These are phyloP conservation scores for Hipposideros armiger DNA, from an alignment of 2,113 vertebrate genomes.

Conservation along the genomic window DNA sequence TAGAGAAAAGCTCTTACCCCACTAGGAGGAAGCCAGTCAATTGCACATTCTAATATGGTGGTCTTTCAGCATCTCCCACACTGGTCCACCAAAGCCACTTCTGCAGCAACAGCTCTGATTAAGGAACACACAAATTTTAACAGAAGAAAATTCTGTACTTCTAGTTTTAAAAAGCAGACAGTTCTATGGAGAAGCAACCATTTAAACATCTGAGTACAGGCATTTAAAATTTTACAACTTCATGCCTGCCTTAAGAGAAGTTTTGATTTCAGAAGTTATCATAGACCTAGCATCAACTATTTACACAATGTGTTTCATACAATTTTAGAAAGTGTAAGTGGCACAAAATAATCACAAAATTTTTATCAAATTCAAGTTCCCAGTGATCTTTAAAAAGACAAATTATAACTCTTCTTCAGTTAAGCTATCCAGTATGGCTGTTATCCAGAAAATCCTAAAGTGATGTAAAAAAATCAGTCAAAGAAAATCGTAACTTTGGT, in stretches of 20 bases:
- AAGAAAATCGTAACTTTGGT: constrained; percentile 51
- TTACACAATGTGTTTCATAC: constrained; percentile 30
- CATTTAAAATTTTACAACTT: background rate
- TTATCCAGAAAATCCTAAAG: constrained; percentile 28
- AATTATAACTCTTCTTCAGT: constrained; percentile 8
- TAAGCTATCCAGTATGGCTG: constrained; percentile 49
- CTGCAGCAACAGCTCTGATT: background rate
- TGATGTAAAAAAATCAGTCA: constrained; percentile 30
- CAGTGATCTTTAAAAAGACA: constrained; percentile 58
- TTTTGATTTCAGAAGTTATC: constrained; percentile 43
- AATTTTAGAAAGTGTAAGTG: constrained; percentile 42
- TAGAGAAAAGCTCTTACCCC: background rate
- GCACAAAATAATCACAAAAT: constrained; percentile 43
- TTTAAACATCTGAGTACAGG: constrained; percentile 14
- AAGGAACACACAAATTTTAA: background rate
- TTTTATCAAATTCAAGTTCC: constrained; percentile 66
- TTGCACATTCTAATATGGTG: background rate
- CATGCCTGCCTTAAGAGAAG: background rate
- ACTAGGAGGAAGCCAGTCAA: background rate
- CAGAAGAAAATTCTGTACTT: constrained; percentile 41
- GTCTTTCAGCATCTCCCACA: background rate
- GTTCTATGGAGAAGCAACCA: constrained; percentile 6
- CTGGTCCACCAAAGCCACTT: background rate
- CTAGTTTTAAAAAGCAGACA: constrained; percentile 53
- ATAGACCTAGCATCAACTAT: background rate